Evolutionary conservation across 2,888 invertebrate species (phyloP).

Genomic region (Hymenopus coronatus): DNA sequence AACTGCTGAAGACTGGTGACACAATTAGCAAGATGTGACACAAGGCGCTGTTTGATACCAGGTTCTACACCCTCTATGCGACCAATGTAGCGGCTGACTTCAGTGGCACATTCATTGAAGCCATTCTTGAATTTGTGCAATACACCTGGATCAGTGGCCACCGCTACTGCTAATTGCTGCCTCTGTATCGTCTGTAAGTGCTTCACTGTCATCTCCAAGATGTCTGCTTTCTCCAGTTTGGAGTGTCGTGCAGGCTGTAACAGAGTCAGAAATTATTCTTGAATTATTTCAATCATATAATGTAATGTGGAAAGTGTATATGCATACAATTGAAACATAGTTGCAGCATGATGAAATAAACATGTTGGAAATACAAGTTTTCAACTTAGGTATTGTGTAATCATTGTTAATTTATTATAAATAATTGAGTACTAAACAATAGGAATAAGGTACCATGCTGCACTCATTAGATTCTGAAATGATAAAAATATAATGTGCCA

Average conservation of each 20-base stretch:
- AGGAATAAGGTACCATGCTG: too few species aligned
- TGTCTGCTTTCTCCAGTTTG: constrained; percentile 94
- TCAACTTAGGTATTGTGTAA: too few species aligned
- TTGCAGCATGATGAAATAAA: too few species aligned
- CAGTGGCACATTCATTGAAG: constrained; percentile 84
- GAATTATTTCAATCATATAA: constrained; percentile 45
- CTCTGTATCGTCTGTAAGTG: constrained; percentile 86
- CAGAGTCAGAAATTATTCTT: constrained; percentile 32
- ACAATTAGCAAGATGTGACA: constrained; percentile 75
- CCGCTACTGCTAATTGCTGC: constrained; percentile 79
- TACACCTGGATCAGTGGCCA: constrained; percentile 79
- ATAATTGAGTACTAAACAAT: too few species aligned
- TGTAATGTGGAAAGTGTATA: neutral
- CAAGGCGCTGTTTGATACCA: constrained; percentile 66
- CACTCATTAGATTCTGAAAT: too few species aligned
- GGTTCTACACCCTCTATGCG: constrained; percentile 72
- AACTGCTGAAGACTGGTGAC: constrained; percentile 54
- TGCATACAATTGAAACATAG: too few species aligned
- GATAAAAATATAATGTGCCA: too few species aligned
- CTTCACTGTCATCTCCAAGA: constrained; percentile 91
- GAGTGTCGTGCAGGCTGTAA: constrained; percentile 85
- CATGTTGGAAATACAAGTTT: too few species aligned
- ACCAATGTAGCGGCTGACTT: constrained; percentile 64
- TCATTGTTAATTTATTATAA: too few species aligned
- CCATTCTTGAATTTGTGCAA: constrained; percentile 82